Base-by-base conservation (phyloP, 2,888 invertebrate genomes). In the Leucozona laternaria region DNA sequence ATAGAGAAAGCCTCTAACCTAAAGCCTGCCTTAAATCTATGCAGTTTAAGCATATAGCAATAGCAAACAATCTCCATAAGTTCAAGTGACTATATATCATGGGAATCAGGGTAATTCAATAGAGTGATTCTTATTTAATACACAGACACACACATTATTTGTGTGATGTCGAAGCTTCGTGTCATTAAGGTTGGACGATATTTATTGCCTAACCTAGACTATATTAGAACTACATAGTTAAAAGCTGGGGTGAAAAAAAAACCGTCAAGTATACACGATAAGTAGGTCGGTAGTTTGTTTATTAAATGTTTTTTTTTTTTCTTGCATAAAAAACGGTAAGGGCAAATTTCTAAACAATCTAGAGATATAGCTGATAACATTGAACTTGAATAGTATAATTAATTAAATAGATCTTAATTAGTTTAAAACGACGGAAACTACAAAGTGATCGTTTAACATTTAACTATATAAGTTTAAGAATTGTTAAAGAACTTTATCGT, bases 61-160 rank as follows among this genome's bases (percentile, higher is more conserved):
- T n/a, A n/a, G n/a, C 22, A 50, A 50, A 50, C 50, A 50, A 50
- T 50, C 22, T 22, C 50, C 50, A 50, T 50, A 50, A 50, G 50
- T 50, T 50, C 50, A 50, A 50, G 13, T 50, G 22, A 25, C 50
- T 22, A 50, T 4, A 8, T 11, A 20, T 50, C 4, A 20, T 50
- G 50, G 22, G 50, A 50, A 50, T 50, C 50, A 50, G 50, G 50
- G 50, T 50, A 50, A 50, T 50, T 50, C 50, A 13, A 50, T 15
- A n/a, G 50, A 50, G 13, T 22, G 50, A 50, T 22, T 50, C 8
- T 5, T 50, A 22, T 50, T 50, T 13, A 13, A 22, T 22, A 6
- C 20, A 50, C 22, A 50, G 13, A 22, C 50, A 6, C 20, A 50
- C 22, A 50, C 22, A 22, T 4, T 11, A 11, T 11, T 22, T 22